phyloP scores from a whole-genome alignment of 2,113 vertebrate species.

The Elgaria multicarinata region DNA sequence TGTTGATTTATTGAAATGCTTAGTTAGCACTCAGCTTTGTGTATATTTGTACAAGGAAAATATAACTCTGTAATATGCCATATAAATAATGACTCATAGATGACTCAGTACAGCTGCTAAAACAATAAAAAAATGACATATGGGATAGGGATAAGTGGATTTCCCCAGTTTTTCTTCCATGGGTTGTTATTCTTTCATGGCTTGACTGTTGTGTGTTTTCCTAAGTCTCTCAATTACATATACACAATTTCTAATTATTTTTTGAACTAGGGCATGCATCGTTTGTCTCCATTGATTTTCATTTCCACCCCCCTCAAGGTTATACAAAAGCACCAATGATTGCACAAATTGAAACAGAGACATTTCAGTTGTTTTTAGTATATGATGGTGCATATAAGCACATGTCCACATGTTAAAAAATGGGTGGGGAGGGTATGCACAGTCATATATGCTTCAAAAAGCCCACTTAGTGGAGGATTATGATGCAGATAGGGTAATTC shows the following conservation, averaged over 20 bases:
- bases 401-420: not conserved
- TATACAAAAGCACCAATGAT: not conserved
- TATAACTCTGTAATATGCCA: constrained; percentile 31
- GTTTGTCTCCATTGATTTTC: not conserved
- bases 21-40: constrained; percentile 60
- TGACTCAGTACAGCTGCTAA: not conserved
- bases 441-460: not conserved
- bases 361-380: not conserved
- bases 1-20: constrained; percentile 69
- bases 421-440: too few relatives aligned
- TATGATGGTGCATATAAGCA: not conserved
- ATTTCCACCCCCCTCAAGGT: not conserved
- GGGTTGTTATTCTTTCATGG: not conserved
- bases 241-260: constrained; percentile 3
- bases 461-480: not conserved
- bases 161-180: not conserved
- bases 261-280: not conserved
- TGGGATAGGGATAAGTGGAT: not conserved
- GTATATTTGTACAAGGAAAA: constrained; percentile 36
- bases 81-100: constrained; percentile 36
- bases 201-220: not conserved
- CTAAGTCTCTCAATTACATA: not conserved
- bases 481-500: not conserved
- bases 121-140: not conserved
- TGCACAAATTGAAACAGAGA: not conserved